Evolutionary conservation across 2,797 vertebrate species (phyloP).

Genomic region (Phataginus tetradactyla): DNA sequence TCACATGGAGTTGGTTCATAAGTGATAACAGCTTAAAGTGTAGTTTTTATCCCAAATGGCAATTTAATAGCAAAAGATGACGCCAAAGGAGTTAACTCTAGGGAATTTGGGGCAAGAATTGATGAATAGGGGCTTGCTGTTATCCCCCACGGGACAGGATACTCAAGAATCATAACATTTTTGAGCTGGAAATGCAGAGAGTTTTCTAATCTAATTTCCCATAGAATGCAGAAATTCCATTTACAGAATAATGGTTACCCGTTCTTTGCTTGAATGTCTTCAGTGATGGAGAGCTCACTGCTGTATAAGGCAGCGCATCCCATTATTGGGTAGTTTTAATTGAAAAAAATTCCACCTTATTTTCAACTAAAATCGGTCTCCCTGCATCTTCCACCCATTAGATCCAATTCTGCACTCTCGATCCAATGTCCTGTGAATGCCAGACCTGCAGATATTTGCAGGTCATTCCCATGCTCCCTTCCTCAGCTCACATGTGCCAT

Average conservation of each 20-base stretch:
- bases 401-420: not conserved
- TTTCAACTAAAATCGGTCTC: constrained; percentile 40
- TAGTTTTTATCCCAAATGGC: not conserved
- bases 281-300: not conserved
- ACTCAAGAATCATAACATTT: not conserved
- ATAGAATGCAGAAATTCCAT: constrained; percentile 19
- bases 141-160: not conserved
- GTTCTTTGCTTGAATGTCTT: not conserved
- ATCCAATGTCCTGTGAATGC: not conserved
- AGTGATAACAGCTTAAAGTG: not conserved
- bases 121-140: not conserved
- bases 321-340: not conserved
- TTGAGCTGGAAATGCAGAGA: not conserved
- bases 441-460: not conserved
- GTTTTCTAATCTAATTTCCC: constrained; percentile 50
- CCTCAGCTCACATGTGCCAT: not conserved
- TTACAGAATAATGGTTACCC: not conserved
- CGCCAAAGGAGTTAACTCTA: constrained; percentile 35
- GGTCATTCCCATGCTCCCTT: not conserved
- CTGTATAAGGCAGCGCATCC: not conserved
- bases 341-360: not conserved
- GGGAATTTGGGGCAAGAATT: not conserved
- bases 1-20: not conserved
- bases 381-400: not conserved
- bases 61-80: constrained; percentile 30